Evolutionary conservation across 2,797 vertebrate species (phyloP).

Genomic region (Morelia viridis): DNA sequence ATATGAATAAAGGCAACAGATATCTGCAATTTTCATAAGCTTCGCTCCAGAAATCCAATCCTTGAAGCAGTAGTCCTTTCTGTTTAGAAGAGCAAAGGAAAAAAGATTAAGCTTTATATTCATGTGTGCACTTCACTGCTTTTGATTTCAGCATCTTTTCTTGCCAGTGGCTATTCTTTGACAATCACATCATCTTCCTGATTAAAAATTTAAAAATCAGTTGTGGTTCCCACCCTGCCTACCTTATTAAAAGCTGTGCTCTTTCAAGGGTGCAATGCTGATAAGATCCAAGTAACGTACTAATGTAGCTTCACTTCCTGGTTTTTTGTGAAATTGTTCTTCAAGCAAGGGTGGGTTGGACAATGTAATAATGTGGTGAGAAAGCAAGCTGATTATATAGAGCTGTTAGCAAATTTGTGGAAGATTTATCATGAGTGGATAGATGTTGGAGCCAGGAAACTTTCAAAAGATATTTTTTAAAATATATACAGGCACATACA

Average conservation of each 20-base stretch:
- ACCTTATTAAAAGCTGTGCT: constrained; percentile 62
- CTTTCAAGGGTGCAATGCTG: constrained; percentile 50
- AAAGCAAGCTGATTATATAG: background rate
- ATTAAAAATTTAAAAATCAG: constrained; percentile 72
- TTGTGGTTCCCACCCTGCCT: constrained; percentile 54
- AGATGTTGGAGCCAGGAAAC: background rate
- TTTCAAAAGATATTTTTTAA: background rate
- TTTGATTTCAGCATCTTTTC: constrained; percentile 54
- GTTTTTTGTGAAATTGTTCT: background rate
- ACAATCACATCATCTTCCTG: constrained; percentile 65
- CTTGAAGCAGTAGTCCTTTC: constrained; percentile 66
- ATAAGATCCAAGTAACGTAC: constrained; percentile 33
- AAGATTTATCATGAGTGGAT: background rate
- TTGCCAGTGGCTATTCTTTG: constrained; percentile 67
- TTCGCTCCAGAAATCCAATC: constrained; percentile 60
- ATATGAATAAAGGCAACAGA: constrained; percentile 61
- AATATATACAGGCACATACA: background rate
- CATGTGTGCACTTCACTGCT: constrained; percentile 61
- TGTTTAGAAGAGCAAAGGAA: constrained; percentile 53
- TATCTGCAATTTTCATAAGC: constrained; percentile 65
- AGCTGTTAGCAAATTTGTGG: background rate
- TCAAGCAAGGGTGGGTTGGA: background rate
- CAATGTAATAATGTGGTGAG: background rate
- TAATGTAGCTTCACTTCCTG: background rate
- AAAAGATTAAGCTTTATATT: constrained; percentile 71